A percentile compares a stretch with the other conserved stretches of the same genome.
phyloP scores from a whole-genome alignment of 2,797 vertebrate genomes.

The Lophius americanus region DNA sequence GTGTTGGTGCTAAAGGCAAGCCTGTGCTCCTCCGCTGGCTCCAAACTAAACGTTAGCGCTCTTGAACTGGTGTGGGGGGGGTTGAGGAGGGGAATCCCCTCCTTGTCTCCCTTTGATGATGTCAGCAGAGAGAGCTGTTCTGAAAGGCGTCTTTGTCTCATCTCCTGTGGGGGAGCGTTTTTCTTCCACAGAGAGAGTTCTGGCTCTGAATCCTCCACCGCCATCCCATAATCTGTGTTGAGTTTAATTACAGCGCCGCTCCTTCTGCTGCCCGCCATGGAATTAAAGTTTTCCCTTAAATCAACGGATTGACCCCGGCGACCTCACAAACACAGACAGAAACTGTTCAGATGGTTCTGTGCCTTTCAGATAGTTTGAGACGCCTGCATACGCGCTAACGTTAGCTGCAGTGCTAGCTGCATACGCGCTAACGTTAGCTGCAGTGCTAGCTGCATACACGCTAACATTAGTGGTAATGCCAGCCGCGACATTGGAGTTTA shows the following conservation, averaged over 20 bases:
- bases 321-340: conserved; percentile 38
- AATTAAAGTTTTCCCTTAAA: conserved; percentile 72
- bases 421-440: too few species aligned
- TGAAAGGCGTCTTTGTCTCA: conserved; percentile 71
- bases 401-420: too few species aligned
- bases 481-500: too few species aligned
- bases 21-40: too few species aligned
- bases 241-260: conserved; percentile 64
- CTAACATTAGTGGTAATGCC: too few species aligned
- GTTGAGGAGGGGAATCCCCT: conserved; percentile 58
- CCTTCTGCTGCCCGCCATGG: conserved; percentile 52
- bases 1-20: too few species aligned
- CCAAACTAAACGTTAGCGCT: too few species aligned
- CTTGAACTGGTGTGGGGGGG: too few species aligned
- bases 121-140: conserved; percentile 64
- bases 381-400: too few species aligned
- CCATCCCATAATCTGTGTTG: conserved; percentile 48
- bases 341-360: too few species aligned
- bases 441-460: too few species aligned
- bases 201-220: conserved; percentile 34
- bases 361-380: too few species aligned
- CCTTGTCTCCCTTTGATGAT: conserved; percentile 76
- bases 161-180: conserved; percentile 42
- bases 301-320: conserved; percentile 55
- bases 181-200: conserved; percentile 45